A percentile compares a stretch with the other conserved stretches of the same genome.
phyloP scores from a whole-genome alignment of 1,140 invertebrate genomes.

The Teleogryllus occipitalis region DNA sequence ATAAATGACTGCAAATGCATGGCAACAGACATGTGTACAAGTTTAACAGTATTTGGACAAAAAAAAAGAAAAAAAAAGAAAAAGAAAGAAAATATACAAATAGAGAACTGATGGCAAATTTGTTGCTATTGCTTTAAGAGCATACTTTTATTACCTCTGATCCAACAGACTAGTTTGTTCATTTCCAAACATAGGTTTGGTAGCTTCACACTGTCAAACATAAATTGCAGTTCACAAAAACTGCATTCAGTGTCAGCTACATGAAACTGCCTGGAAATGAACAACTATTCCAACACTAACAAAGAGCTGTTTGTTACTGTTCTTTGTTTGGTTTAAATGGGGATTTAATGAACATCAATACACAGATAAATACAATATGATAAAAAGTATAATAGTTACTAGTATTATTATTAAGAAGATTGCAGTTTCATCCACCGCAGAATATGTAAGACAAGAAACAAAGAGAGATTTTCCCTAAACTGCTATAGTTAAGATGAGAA shows the following conservation, averaged over 20 bases:
- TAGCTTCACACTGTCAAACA: neutral
- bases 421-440: neutral
- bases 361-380: conserved; percentile 2
- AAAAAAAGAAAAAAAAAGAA: too few relatives aligned
- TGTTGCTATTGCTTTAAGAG: too few relatives aligned
- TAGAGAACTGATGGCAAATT: too few relatives aligned
- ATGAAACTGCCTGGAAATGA: neutral
- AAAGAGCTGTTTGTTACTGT: neutral
- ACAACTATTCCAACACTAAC: neutral
- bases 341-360: conserved; percentile 2
- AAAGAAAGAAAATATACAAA: too few relatives aligned
- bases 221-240: neutral
- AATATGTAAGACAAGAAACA: neutral
- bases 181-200: neutral
- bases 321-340: neutral
- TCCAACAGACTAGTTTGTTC: neutral
- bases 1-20: too few relatives aligned
- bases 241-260: neutral
- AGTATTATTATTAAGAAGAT: neutral
- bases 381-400: conserved; percentile 1
- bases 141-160: too few relatives aligned
- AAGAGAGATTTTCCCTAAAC: neutral
- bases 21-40: too few relatives aligned
- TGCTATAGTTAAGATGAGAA: neutral
- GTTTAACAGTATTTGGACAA: too few relatives aligned